Conservation (phyloP, 2,797 vertebrate genomes). For the Bradypodion ventrale region DNA sequence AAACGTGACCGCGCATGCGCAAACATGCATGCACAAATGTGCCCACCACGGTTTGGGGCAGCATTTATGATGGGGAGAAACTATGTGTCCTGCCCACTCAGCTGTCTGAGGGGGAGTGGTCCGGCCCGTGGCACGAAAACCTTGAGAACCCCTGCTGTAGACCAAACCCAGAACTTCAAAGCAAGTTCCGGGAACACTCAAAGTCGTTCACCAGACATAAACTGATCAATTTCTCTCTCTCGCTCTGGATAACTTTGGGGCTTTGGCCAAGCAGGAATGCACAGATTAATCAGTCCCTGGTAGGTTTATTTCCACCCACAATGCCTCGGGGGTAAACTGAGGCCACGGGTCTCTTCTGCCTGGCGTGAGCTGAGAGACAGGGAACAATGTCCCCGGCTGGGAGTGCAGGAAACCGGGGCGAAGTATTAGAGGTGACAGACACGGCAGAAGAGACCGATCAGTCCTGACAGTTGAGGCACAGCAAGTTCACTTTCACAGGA, state of each 20-base stretch:
- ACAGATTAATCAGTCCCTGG: neutral
- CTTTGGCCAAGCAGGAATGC: neutral
- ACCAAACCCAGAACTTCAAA: neutral
- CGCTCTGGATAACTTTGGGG: neutral
- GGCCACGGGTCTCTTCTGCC: neutral
- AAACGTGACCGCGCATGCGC: too few species aligned
- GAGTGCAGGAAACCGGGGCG: neutral
- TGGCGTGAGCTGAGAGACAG: neutral
- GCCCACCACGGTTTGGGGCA: too few species aligned
- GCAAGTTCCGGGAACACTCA: neutral
- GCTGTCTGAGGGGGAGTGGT: too few species aligned
- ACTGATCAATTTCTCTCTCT: neutral
- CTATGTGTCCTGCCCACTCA: too few species aligned
- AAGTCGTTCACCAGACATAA: too few species aligned
- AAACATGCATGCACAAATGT: too few species aligned
- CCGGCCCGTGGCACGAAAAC: too few species aligned
- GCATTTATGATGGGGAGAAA: too few species aligned
- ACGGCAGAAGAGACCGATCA: neutral
- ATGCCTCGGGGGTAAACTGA: constrained; percentile 15
- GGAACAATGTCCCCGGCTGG: neutral
- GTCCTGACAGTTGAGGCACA: constrained; percentile 8
- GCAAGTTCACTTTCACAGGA: neutral
- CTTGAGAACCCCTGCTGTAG: too few species aligned
- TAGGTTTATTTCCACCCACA: neutral
- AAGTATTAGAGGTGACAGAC: constrained; percentile 21